Conservation (phyloP, 2,797 vertebrate species). For the Chrosomus eos region DNA sequence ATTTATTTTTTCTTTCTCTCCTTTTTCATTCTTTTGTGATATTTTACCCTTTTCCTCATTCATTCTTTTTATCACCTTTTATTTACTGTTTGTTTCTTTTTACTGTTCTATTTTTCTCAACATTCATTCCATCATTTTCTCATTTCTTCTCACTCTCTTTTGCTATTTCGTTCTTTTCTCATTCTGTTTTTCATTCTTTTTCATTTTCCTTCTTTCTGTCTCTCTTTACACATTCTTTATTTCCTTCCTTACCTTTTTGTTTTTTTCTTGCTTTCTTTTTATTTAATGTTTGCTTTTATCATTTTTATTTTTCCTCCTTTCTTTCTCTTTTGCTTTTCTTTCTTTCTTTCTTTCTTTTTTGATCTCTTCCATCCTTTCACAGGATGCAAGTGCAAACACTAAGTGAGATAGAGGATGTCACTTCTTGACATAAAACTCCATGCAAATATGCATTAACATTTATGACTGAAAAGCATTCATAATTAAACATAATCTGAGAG, state of each 20-base stretch:
- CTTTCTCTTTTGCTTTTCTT: not conserved
- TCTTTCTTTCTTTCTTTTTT: not conserved
- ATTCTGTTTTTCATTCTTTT: not conserved
- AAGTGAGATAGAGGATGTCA: conserved; percentile 77
- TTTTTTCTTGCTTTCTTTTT: not conserved
- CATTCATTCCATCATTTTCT: not conserved
- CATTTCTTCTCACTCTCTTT: not conserved
- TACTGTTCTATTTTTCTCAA: not conserved
- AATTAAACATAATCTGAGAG: conserved; percentile 85
- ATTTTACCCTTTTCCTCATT: not conserved
- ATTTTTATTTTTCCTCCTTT: not conserved
- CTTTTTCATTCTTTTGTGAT: not conserved
- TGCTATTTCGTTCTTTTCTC: not conserved
- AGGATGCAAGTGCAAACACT: conserved; percentile 71
- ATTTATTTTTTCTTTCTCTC: not conserved
- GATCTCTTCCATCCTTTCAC: conserved; percentile 27
- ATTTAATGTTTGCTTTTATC: not conserved
- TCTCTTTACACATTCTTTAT: not conserved
- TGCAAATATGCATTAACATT: conserved; percentile 83
- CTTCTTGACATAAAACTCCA: conserved; percentile 79
- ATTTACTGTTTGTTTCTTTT: not conserved
- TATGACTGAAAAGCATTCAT: conserved; percentile 84
- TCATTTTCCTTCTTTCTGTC: not conserved
- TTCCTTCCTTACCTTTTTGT: not conserved
- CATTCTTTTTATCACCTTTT: not conserved